Conservation (phyloP, 2,888 invertebrate species). For the Gari tellinella region DNA sequence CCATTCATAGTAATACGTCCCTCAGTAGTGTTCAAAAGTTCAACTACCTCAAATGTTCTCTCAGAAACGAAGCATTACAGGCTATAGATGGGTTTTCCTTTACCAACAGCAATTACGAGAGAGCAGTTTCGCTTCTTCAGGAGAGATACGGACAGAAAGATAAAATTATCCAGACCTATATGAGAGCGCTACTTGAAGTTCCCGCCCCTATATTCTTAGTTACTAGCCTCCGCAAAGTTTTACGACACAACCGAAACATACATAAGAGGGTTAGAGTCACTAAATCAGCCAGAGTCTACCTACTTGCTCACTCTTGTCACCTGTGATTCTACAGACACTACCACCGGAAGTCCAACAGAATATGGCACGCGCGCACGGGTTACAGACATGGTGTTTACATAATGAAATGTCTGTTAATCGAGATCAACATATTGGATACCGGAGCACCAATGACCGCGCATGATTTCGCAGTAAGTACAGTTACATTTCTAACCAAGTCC, state of each 20-base stretch:
- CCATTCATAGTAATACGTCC: background rate
- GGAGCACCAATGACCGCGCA: too few species aligned
- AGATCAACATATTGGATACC: too few species aligned
- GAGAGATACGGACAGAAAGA: conserved; percentile 17
- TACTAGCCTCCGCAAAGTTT: conserved; percentile 6
- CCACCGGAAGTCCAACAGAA: conserved; percentile 17
- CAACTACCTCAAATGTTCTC: background rate
- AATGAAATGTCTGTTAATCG: too few species aligned
- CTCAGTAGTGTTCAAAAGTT: conserved; percentile 2
- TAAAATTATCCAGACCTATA: conserved; percentile 12
- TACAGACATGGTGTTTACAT: too few species aligned
- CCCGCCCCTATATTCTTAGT: background rate
- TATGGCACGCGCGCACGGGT: conserved; percentile 6
- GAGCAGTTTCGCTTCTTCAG: conserved; percentile 1
- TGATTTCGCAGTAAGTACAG: too few species aligned
- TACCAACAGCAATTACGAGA: conserved; percentile 24
- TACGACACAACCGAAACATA: conserved; percentile 31
- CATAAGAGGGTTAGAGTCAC: conserved; percentile 32
- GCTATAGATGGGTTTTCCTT: conserved; percentile 30
- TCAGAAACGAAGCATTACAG: background rate
- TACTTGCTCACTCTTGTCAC: conserved; percentile 6
- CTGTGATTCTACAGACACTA: conserved; percentile 23
- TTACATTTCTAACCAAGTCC: too few species aligned
- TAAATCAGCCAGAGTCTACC: conserved; percentile 20
- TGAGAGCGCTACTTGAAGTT: conserved; percentile 8